Conservation (phyloP, 2,113 vertebrate genomes). For the Cephalopterus ornatus region DNA sequence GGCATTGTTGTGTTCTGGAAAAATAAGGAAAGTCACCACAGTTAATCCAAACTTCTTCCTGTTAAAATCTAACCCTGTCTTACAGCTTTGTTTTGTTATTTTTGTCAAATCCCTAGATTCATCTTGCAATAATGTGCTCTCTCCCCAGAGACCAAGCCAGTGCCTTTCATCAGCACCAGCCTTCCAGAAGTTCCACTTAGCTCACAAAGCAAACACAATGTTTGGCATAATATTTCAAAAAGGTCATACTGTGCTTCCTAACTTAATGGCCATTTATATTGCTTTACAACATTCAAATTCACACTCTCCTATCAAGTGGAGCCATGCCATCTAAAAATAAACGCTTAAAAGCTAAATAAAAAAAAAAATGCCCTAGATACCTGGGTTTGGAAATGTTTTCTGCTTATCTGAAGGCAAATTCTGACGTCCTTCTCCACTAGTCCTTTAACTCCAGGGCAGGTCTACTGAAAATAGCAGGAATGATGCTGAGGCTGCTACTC, state of each 20-base stretch:
- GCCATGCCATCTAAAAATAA: constrained; percentile 51
- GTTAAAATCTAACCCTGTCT: constrained; percentile 16
- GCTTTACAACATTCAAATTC: constrained; percentile 59
- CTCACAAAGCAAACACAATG: constrained; percentile 49
- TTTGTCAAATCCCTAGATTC: constrained; percentile 39
- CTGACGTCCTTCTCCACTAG: background rate
- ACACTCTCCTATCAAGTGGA: constrained; percentile 25
- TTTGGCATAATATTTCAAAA: constrained; percentile 56
- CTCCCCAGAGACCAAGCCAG: background rate
- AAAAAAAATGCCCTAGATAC: constrained; percentile 20
- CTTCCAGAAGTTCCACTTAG: constrained; percentile 49
- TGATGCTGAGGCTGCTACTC: background rate
- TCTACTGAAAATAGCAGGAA: background rate
- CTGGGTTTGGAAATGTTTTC: constrained; percentile 13
- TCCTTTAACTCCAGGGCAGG: background rate
- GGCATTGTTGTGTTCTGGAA: background rate
- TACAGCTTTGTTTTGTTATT: constrained; percentile 42
- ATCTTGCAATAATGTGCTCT: constrained; percentile 28
- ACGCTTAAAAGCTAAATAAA: constrained; percentile 33
- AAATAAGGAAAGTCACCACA: background rate
- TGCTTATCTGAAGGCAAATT: constrained; percentile 13
- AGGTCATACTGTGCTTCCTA: constrained; percentile 49
- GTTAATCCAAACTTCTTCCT: constrained; percentile 1
- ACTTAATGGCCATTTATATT: constrained; percentile 58
- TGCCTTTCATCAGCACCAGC: constrained; percentile 55